Percentiles rank a stretch among this genome's conserved stretches.
These are phyloP conservation scores for Hapalemur alaotrensis DNA, from an alignment of 2,797 vertebrate genomes.

Conservation along the genomic window DNA sequence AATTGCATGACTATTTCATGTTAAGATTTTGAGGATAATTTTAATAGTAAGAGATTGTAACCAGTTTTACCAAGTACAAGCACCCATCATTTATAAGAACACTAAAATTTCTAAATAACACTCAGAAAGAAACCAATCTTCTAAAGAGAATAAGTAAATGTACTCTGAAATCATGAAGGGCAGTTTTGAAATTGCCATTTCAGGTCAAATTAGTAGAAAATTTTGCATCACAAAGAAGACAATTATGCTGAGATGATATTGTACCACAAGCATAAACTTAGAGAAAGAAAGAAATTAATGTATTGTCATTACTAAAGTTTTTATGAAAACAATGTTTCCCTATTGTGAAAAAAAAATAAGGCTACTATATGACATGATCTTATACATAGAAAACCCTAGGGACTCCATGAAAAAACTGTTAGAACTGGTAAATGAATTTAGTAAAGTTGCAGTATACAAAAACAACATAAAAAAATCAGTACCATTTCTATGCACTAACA, in stretches of 20 bases:
- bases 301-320: conserved; percentile 39
- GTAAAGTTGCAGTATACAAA: not conserved
- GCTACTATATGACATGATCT: not conserved
- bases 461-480: not conserved
- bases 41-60: conserved; percentile 48
- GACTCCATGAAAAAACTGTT: not conserved
- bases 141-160: conserved; percentile 43
- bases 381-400: not conserved
- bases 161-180: conserved; percentile 23
- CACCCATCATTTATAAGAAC: conserved; percentile 22
- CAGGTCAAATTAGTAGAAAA: conserved; percentile 45
- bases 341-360: not conserved
- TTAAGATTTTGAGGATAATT: not conserved
- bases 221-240: conserved; percentile 12
- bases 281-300: not conserved
- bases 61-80: not conserved
- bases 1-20: not conserved
- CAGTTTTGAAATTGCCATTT: conserved; percentile 47
- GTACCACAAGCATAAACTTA: not conserved
- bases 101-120: conserved; percentile 34
- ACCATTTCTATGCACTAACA: not conserved
- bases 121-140: not conserved
- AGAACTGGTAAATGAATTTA: not conserved
- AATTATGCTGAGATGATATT: conserved; percentile 37
- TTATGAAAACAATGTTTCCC: conserved; percentile 24